These are phyloP conservation scores for Paramormyrops hopkinsi DNA, from an alignment of 2,797 vertebrate genomes.

Conservation along the genomic window DNA sequence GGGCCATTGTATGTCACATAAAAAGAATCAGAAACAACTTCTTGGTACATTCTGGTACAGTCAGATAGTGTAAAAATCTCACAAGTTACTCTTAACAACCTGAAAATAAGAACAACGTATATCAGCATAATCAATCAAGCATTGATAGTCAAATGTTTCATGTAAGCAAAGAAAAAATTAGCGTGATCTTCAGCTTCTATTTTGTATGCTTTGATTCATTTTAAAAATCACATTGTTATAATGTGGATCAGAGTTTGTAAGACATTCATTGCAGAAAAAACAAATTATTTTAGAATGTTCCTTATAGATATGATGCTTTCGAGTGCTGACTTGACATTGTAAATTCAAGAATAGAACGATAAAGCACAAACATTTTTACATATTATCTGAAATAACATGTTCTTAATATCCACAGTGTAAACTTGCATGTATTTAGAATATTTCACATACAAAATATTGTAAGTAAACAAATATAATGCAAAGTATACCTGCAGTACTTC, in stretches of 20 bases:
- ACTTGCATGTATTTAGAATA: constrained; percentile 7
- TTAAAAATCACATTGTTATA: not conserved
- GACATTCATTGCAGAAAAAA: not conserved
- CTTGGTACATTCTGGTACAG: not conserved
- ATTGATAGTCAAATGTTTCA: not conserved
- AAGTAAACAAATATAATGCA: constrained; percentile 6
- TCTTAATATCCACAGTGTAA: constrained; percentile 13
- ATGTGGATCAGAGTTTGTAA: not conserved
- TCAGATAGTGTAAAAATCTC: not conserved
- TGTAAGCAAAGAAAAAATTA: not conserved
- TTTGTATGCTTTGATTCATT: not conserved
- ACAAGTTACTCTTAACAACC: not conserved
- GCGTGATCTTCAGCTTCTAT: not conserved
- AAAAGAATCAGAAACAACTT: constrained; percentile 2
- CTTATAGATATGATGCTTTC: not conserved
- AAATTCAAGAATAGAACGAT: not conserved
- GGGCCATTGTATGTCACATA: not conserved
- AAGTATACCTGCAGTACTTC: not conserved
- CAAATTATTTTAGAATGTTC: not conserved
- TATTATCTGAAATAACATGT: not conserved
- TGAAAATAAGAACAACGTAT: not conserved
- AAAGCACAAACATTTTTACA: not conserved
- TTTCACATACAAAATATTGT: constrained; percentile 17
- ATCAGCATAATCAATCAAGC: not conserved
- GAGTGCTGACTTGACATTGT: not conserved